phyloP scores from a whole-genome alignment of 23 tunicate species.

The Ascidia mentula region DNA sequence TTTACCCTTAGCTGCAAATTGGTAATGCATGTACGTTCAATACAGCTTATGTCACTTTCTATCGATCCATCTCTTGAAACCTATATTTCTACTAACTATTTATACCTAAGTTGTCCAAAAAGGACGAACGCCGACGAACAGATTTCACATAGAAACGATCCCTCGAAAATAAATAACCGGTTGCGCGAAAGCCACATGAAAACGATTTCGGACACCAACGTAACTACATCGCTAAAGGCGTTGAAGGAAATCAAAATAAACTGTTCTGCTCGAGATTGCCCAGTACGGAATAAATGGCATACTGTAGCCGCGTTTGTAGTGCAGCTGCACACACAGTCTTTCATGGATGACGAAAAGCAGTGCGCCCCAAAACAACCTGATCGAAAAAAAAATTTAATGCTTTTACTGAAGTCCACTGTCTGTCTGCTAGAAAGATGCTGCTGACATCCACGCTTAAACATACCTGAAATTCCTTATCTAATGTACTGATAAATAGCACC shows the following conservation, averaged over 20 bases:
- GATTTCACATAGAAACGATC: too few relatives aligned
- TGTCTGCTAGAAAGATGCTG: not conserved
- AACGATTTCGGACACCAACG: not conserved
- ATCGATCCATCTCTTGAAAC: too few relatives aligned
- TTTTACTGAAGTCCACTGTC: not conserved
- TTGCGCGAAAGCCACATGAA: not conserved
- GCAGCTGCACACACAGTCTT: not conserved
- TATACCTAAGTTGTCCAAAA: too few relatives aligned
- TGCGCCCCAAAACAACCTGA: not conserved
- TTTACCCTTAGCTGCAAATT: too few relatives aligned
- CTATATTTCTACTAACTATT: too few relatives aligned
- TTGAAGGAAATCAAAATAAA: conserved; percentile 6
- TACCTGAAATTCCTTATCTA: not conserved
- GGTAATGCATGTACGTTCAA: too few relatives aligned
- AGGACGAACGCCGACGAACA: too few relatives aligned
- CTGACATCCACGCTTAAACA: not conserved
- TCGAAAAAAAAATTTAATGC: too few relatives aligned
- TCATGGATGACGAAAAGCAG: not conserved
- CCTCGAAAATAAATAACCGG: not conserved
- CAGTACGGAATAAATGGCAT: not conserved
- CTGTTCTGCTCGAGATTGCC: not conserved
- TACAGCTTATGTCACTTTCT: too few relatives aligned
- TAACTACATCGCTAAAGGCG: not conserved
- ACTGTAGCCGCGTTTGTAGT: too few relatives aligned
- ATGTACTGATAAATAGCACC: too few relatives aligned